Percentiles rank a stretch among this genome's conserved stretches.
phyloP scores from a whole-genome alignment of 2,113 vertebrate species.

The Syngnathus scovelli region DNA sequence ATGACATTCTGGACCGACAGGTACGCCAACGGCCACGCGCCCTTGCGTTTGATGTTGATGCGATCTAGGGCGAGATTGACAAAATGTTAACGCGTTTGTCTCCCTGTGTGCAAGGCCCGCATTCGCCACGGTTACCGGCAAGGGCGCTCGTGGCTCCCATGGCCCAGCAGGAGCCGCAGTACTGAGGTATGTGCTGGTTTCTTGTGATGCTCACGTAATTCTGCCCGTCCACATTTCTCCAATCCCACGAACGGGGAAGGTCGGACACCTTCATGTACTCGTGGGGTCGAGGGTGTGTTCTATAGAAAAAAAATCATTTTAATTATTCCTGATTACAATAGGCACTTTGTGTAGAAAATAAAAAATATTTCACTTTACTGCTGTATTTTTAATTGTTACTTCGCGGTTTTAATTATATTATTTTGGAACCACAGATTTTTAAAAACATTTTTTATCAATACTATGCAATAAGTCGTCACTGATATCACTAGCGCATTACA shows the following conservation, averaged over 20 bases:
- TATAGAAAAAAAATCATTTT: constrained; percentile 1
- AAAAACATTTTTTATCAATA: background rate
- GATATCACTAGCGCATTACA: background rate
- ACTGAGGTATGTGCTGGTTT: constrained; percentile 96
- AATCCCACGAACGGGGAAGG: constrained; percentile 86
- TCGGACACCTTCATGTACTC: constrained; percentile 66
- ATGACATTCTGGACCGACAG: constrained; percentile 93
- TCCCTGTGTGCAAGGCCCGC: no score
- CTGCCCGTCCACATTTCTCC: constrained; percentile 80
- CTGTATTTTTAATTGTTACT: background rate
- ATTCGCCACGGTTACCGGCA: constrained; percentile 73
- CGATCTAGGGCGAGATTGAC: constrained; percentile 70
- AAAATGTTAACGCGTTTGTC: background rate
- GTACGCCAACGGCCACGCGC: constrained; percentile 84
- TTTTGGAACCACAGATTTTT: no score
- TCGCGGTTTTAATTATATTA: no score
- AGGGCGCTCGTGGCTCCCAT: constrained; percentile 90
- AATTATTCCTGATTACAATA: background rate
- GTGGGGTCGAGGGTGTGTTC: constrained; percentile 66
- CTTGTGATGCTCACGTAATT: constrained; percentile 87
- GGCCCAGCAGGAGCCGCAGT: constrained; percentile 97
- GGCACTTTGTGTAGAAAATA: no score
- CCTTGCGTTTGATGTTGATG: constrained; percentile 93
- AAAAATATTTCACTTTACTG: no score
- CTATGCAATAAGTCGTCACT: background rate